Conservation (phyloP, 2,888 invertebrate genomes). For the Trisateles emortualis region DNA sequence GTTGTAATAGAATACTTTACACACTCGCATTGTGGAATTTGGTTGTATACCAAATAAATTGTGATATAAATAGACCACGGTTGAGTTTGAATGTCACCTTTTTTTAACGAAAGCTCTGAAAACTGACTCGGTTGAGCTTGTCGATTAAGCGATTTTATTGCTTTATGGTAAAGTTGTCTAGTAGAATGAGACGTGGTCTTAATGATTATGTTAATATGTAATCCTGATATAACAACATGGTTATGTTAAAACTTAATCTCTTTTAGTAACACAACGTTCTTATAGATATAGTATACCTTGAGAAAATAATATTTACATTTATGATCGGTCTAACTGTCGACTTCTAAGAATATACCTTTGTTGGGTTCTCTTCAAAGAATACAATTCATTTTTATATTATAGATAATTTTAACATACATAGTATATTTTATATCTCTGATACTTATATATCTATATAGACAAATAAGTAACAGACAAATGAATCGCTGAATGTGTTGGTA, state of each 20-base stretch:
- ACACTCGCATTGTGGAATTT: constrained; percentile 56
- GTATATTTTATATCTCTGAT: too few species aligned
- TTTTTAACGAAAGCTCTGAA: constrained; percentile 34
- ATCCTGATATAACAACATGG: constrained; percentile 20
- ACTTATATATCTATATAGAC: too few species aligned
- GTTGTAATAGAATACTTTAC: constrained; percentile 66
- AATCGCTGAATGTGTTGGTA: too few species aligned
- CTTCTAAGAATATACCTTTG: too few species aligned
- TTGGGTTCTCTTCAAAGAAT: too few species aligned
- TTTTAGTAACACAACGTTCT: neutral
- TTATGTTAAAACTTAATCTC: constrained; percentile 3
- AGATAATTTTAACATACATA: too few species aligned
- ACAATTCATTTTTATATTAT: too few species aligned
- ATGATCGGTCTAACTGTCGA: too few species aligned
- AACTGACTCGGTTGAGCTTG: constrained; percentile 13
- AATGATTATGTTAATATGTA: constrained; percentile 24
- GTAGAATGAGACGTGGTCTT: constrained; percentile 11
- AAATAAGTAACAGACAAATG: too few species aligned
- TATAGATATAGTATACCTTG: neutral
- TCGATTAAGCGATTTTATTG: constrained; percentile 34
- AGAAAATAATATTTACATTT: too few species aligned
- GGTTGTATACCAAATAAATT: constrained; percentile 52
- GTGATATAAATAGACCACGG: constrained; percentile 52
- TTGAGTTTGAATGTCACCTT: constrained; percentile 45
- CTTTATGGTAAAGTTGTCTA: constrained; percentile 11